Evolutionary conservation across 2,113 vertebrate genomes (phyloP).

Genomic region (Microcebus griseorufus): DNA sequence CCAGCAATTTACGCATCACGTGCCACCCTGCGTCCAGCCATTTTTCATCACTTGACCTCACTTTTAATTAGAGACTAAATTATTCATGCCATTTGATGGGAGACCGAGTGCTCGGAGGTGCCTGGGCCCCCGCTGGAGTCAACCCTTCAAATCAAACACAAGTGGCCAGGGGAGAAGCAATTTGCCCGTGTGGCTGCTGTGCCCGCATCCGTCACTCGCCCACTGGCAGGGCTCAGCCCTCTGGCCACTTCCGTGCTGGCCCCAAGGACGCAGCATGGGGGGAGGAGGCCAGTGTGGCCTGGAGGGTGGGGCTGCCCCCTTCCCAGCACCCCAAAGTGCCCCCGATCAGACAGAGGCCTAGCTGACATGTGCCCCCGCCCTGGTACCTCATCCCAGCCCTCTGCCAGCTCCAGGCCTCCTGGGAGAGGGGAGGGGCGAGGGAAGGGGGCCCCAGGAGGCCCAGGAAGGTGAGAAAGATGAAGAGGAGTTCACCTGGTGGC

Average conservation of each 20-base stretch:
- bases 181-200: conserved; percentile 78
- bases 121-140: conserved; percentile 80
- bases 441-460: background rate
- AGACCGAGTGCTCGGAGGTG: conserved; percentile 82
- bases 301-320: accelerated
- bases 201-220: conserved; percentile 59
- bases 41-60: conserved; percentile 92
- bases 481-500: too few species aligned
- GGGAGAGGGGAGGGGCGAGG: background rate
- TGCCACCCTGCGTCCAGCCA: conserved; percentile 82
- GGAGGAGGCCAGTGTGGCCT: background rate
- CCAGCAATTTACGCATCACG: conserved; percentile 81
- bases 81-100: conserved; percentile 89
- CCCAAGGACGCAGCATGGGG: conserved; percentile 62
- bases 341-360: background rate
- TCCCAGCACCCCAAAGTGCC: background rate
- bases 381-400: background rate
- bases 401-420: too few species aligned
- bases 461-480: too few species aligned
- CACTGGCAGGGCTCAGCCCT: background rate
- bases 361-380: background rate
- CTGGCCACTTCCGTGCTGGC: conserved; percentile 50
- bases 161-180: conserved; percentile 82
- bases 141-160: conserved; percentile 84
- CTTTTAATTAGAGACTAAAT: conserved; percentile 94